Base-by-base conservation (phyloP, 1,140 invertebrate genomes). In the Akabosia matsudoensis region DNA sequence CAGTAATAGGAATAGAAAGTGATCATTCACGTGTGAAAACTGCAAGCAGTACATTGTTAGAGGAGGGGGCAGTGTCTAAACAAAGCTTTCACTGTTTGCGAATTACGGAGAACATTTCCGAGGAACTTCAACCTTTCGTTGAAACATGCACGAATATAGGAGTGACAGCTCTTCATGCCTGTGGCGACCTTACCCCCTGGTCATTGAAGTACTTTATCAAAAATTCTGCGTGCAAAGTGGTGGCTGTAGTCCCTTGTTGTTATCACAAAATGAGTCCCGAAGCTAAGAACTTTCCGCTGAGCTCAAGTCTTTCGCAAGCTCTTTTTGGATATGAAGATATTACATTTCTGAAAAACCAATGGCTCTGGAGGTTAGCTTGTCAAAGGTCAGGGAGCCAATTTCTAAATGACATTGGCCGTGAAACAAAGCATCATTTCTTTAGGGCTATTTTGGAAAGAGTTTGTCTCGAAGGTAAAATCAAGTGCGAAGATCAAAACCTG, bases 231-330 rank as follows among this genome's bases (percentile, higher is more conserved):
- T 89, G 89, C 2, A 85, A 86, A 70, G 84, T 87, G 24, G 81
- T 94, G 16, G 87, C 91, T 54, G 88, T 94, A 45, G 90, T 95
- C 84, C 91, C 92, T 4, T 96, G 94, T 82, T 96, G 94, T 81
- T 96, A 96, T 82, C 93, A 95, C 84, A 93, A 92, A 84, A 85
- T 93, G 75, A 81, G 82, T 0, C 3, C 31, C 13, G 22, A 31
- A 10, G 4, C 26, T 31, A 1, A 7, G 7, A 88, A 90, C 82
- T 92, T 92, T 84, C 91, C 91, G 0, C 76, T 89, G 2, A 91
- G 90, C 74, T 16, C 16, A 14, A 33, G 10, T 33, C 64, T 77
- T 22, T 37, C 33, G 28, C 22, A 16, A 22, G 54, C 75, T 52
- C 33, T n/a, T 10, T n/a, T 28, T 52, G 14, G 67, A 22, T 24